Evolutionary conservation across 2,888 invertebrate genomes (phyloP).

Genomic region (Pocota personata): DNA sequence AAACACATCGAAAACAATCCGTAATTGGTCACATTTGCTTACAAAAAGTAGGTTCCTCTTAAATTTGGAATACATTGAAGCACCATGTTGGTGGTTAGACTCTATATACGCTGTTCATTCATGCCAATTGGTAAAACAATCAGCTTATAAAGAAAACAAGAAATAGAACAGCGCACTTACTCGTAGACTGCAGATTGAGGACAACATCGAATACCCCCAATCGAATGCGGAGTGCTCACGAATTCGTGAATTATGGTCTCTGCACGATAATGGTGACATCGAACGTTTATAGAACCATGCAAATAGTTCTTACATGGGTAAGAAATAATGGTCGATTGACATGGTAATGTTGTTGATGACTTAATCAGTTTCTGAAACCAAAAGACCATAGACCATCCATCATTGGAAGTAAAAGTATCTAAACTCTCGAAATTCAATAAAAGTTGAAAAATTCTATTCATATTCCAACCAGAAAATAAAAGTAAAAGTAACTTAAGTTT

Average conservation of each 20-base stretch:
- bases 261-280: conserved; percentile 21
- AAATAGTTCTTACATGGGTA: neutral
- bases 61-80: neutral
- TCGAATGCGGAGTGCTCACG: conserved; percentile 22
- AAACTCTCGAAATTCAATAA: neutral
- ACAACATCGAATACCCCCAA: conserved; percentile 15
- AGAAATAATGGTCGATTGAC: neutral
- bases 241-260: conserved; percentile 36
- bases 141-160: neutral
- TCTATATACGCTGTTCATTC: neutral
- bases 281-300: conserved; percentile 9
- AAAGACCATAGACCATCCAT: neutral
- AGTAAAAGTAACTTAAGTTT: neutral
- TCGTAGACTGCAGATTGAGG: conserved; percentile 10
- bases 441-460: neutral
- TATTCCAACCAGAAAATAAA: neutral
- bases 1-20: neutral
- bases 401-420: neutral
- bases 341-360: conserved; percentile 8
- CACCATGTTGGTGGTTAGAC: neutral
- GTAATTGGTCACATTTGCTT: neutral
- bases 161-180: conserved; percentile 5
- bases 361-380: no score
- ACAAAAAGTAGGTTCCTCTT: conserved; percentile 2
- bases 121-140: conserved; percentile 14